These are phyloP conservation scores for Xyrauchen texanus DNA, from an alignment of 2,113 vertebrate genomes.

Conservation along the genomic window DNA sequence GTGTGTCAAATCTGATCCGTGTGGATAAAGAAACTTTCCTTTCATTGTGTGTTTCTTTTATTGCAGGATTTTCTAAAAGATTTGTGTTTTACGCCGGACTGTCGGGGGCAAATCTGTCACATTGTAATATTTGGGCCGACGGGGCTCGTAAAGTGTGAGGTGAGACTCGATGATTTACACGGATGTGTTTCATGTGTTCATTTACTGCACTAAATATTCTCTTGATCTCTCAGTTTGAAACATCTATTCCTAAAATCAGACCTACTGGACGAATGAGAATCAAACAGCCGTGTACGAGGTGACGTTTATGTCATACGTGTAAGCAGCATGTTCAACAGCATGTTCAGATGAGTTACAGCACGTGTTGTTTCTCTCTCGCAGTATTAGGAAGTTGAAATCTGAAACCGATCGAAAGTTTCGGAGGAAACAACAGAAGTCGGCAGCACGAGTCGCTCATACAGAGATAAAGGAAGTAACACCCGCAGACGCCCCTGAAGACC, in stretches of 20 bases:
- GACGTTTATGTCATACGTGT: slow-evolving; percentile 56
- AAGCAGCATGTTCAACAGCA: neutral
- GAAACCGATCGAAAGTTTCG: slow-evolving; percentile 78
- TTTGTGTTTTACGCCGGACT: slow-evolving; percentile 91
- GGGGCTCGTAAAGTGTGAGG: slow-evolving; percentile 87
- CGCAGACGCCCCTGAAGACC: slow-evolving; percentile 3
- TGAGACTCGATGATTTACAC: slow-evolving; percentile 61
- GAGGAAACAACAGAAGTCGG: slow-evolving; percentile 72
- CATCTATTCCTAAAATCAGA: slow-evolving; percentile 75
- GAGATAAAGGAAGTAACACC: slow-evolving; percentile 44
- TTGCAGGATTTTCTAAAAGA: slow-evolving; percentile 87
- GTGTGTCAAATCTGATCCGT: too few species aligned
- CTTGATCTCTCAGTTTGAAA: slow-evolving; percentile 83
- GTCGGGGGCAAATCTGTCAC: slow-evolving; percentile 82
- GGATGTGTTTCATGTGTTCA: neutral
- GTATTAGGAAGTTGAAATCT: slow-evolving; percentile 82
- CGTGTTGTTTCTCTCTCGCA: slow-evolving; percentile 50
- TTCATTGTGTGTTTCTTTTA: neutral
- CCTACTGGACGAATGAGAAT: slow-evolving; percentile 69
- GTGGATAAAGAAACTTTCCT: neutral
- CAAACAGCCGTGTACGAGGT: slow-evolving; percentile 90
- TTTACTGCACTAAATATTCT: neutral
- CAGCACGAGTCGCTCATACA: slow-evolving; percentile 58
- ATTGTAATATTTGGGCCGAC: slow-evolving; percentile 84
- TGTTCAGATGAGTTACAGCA: neutral